These are phyloP conservation scores for Drosophila formosana DNA, from an alignment of 2,888 invertebrate genomes.

Conservation along the genomic window DNA sequence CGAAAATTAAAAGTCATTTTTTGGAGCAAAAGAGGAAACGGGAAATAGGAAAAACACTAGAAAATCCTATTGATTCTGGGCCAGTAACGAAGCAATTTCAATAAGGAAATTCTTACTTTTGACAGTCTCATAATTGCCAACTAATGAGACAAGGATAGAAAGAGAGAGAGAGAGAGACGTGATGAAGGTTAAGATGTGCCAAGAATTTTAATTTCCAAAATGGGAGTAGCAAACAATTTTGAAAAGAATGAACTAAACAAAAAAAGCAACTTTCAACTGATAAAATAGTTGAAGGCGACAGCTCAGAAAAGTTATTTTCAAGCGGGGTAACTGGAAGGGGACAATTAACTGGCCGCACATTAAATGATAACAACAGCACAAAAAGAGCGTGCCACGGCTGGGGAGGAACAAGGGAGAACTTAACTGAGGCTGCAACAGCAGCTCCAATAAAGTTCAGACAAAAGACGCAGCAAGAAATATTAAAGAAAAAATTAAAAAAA, in stretches of 20 bases:
- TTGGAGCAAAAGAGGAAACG: slow-evolving; percentile 26
- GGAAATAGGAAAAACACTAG: slow-evolving; percentile 29
- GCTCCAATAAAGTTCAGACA: slow-evolving; percentile 60
- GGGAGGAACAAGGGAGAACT: not conserved
- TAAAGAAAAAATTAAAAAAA: slow-evolving; percentile 32
- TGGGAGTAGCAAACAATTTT: slow-evolving; percentile 15
- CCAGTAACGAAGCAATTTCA: slow-evolving; percentile 51
- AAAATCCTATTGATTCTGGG: slow-evolving; percentile 54
- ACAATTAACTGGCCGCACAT: slow-evolving; percentile 75
- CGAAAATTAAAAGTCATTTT: slow-evolving; percentile 61
- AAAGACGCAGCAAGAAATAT: slow-evolving; percentile 34
- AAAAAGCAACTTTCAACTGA: slow-evolving; percentile 55
- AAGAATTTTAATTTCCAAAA: slow-evolving; percentile 48
- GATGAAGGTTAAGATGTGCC: slow-evolving; percentile 4
- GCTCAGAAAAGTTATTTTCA: slow-evolving; percentile 52
- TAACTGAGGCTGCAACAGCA: slow-evolving; percentile 21
- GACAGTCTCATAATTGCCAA: slow-evolving; percentile 67
- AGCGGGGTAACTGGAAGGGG: slow-evolving; percentile 1
- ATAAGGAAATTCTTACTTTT: slow-evolving; percentile 66
- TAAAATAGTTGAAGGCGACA: slow-evolving; percentile 65
- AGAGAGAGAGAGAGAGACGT: not conserved
- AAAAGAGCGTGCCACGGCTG: slow-evolving; percentile 1
- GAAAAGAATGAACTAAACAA: slow-evolving; percentile 10
- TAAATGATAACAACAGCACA: slow-evolving; percentile 63
- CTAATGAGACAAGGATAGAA: slow-evolving; percentile 47